phyloP scores from a whole-genome alignment of 2,113 vertebrate genomes.

The Pterocles gutturalis region DNA sequence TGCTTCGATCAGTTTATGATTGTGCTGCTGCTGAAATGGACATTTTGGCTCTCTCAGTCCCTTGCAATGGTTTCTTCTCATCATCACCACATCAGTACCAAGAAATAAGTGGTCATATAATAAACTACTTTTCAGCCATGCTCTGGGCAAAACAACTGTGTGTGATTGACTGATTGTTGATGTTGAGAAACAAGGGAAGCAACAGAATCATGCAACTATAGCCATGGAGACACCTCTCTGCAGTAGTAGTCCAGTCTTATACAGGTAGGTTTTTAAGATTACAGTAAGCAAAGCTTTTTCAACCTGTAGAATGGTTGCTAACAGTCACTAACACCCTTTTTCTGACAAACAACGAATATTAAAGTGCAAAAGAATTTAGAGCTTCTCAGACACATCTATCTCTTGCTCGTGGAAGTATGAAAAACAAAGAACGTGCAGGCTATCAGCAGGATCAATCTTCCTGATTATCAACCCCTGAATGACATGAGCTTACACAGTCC shows the following conservation, averaged over 20 bases:
- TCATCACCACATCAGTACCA: background rate
- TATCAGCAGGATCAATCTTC: background rate
- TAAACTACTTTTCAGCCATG: background rate
- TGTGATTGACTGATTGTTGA: background rate
- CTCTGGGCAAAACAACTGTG: background rate
- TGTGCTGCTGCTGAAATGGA: background rate
- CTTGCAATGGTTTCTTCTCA: background rate
- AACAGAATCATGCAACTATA: background rate
- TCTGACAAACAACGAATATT: background rate
- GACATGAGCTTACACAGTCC: background rate
- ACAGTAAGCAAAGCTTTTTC: background rate
- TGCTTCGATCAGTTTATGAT: background rate
- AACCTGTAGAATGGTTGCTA: background rate
- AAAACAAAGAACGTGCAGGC: background rate
- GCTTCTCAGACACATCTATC: background rate
- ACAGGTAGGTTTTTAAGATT: background rate
- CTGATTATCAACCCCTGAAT: background rate
- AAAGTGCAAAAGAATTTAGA: background rate
- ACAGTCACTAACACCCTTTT: background rate
- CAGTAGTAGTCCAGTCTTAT: background rate
- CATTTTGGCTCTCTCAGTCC: background rate
- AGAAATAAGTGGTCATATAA: fast-evolving
- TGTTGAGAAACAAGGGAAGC: background rate
- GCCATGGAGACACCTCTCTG: background rate
- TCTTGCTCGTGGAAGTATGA: background rate